A percentile compares a stretch with the other conserved stretches of the same genome.
phyloP scores from a whole-genome alignment of 2,888 invertebrate genomes.

The Scaptomyza tumidula region DNA sequence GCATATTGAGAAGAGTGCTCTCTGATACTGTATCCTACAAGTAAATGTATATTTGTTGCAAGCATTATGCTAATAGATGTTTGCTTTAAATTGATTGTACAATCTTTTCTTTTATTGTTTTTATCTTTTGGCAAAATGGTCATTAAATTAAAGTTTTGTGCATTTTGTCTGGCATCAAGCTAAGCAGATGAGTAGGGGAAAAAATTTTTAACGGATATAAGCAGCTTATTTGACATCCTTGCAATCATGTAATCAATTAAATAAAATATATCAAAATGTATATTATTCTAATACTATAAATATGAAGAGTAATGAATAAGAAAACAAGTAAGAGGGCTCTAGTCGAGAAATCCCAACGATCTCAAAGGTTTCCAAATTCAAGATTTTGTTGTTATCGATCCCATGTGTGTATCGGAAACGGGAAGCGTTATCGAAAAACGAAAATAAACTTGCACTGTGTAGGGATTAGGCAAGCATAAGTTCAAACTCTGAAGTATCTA shows the following conservation, averaged over 20 bases:
- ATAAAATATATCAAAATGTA: no score
- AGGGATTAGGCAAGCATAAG: no score
- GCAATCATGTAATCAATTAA: neutral
- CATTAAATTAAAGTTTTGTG: conserved; percentile 18
- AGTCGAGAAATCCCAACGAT: no score
- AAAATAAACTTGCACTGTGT: no score
- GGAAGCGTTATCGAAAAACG: no score
- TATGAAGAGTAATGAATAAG: no score
- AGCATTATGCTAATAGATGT: conserved; percentile 7
- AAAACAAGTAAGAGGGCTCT: no score
- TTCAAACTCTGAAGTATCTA: no score
- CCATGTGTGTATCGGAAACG: no score
- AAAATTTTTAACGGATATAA: neutral
- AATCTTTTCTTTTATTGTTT: neutral
- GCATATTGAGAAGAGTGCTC: conserved; percentile 1
- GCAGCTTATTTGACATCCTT: neutral
- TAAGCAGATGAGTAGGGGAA: neutral
- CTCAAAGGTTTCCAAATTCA: no score
- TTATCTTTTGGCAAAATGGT: neutral
- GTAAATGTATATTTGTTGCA: conserved; percentile 34
- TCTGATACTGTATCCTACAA: conserved; percentile 12
- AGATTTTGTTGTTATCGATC: no score
- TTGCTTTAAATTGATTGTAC: conserved; percentile 9
- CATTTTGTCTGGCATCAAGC: neutral
- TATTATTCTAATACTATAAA: no score